These are phyloP conservation scores for Psittacula derbiana DNA, from an alignment of 2,797 vertebrate genomes.

Conservation along the genomic window DNA sequence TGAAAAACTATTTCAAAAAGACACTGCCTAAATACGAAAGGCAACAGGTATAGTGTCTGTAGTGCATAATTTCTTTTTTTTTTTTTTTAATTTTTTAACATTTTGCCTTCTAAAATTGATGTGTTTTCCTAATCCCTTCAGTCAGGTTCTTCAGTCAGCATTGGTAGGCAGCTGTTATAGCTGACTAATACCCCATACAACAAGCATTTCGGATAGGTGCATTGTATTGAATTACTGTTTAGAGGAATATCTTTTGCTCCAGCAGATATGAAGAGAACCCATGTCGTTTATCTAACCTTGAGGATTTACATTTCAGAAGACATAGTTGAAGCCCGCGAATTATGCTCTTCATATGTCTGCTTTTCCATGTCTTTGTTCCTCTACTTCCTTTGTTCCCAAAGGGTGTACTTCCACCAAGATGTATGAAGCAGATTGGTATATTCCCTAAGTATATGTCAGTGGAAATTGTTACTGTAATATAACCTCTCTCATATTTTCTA, in stretches of 20 bases:
- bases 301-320: not conserved
- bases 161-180: not conserved
- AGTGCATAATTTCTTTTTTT: fast-evolving
- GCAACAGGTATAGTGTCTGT: fast-evolving
- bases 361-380: not conserved
- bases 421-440: not conserved
- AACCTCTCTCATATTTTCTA: not conserved
- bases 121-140: not conserved
- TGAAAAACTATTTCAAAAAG: not conserved
- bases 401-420: not conserved
- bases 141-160: not conserved
- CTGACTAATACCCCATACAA: not conserved
- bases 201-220: not conserved
- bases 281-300: not conserved
- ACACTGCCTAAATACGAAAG: not conserved
- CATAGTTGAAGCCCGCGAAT: not conserved
- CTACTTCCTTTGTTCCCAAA: not conserved
- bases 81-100: not conserved
- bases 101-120: not conserved
- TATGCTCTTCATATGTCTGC: not conserved
- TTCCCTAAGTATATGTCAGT: not conserved
- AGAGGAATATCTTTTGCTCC: not conserved
- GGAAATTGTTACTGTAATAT: not conserved
- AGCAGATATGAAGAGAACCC: not conserved
- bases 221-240: not conserved